phyloP scores from a whole-genome alignment of 2,113 vertebrate species.

The Crotophaga sulcirostris region DNA sequence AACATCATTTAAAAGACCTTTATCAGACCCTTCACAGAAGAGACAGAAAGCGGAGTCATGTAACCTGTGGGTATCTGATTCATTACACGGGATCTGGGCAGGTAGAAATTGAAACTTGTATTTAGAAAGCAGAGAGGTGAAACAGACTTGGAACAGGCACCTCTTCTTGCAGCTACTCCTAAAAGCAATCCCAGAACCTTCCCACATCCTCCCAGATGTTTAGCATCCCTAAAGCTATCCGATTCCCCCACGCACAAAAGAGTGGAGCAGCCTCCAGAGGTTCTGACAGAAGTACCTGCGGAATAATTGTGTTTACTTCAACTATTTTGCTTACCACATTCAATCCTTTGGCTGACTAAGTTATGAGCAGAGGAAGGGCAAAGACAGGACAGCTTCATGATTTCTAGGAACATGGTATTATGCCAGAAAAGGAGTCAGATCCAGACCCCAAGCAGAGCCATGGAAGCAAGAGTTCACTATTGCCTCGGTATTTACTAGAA shows the following conservation, averaged over 20 bases:
- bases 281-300: fast-evolving
- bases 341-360: neutral
- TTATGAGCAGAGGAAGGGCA: fast-evolving
- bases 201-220: neutral
- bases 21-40: neutral
- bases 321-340: neutral
- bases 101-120: neutral
- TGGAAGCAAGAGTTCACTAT: neutral
- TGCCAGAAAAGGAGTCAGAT: neutral
- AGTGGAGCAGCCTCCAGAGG: neutral
- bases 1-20: neutral
- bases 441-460: fast-evolving
- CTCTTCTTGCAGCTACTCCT: neutral
- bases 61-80: neutral
- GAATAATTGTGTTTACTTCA: neutral
- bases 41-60: neutral
- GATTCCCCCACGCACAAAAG: fast-evolving
- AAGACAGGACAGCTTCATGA: neutral
- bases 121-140: neutral
- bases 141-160: neutral
- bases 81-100: neutral
- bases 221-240: neutral
- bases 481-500: neutral
- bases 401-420: neutral
- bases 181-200: neutral